These are phyloP conservation scores for Steromphala cineraria DNA, from an alignment of 2,888 invertebrate species.

Conservation along the genomic window DNA sequence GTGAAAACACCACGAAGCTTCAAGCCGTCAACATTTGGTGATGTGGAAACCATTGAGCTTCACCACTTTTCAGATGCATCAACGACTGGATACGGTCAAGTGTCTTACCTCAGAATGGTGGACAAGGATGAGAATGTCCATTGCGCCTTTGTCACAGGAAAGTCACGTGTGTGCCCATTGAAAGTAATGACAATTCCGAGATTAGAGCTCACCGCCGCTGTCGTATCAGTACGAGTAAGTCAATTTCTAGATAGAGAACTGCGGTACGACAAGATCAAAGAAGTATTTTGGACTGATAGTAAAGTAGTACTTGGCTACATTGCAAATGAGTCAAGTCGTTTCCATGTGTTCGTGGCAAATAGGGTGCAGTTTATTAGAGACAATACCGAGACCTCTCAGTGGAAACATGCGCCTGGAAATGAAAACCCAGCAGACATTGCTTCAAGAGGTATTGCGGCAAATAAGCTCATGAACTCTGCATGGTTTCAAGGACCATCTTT, in stretches of 20 bases:
- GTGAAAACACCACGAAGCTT: slow-evolving; percentile 33
- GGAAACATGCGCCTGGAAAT: neutral
- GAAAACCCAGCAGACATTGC: neutral
- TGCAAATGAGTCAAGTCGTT: slow-evolving; percentile 26
- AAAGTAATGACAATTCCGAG: slow-evolving; percentile 25
- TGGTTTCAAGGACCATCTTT: neutral
- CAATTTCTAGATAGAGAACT: slow-evolving; percentile 28
- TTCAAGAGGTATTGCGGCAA: neutral
- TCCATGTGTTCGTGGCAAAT: slow-evolving; percentile 25
- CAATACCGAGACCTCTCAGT: neutral
- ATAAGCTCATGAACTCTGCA: neutral
- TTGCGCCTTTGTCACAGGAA: slow-evolving; percentile 31
- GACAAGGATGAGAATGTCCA: slow-evolving; percentile 19
- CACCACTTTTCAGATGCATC: slow-evolving; percentile 52
- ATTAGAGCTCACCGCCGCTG: slow-evolving; percentile 12
- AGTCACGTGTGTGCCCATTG: slow-evolving; percentile 25
- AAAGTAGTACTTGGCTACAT: slow-evolving; percentile 37
- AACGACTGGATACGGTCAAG: slow-evolving; percentile 42
- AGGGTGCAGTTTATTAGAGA: slow-evolving; percentile 14
- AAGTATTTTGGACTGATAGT: slow-evolving; percentile 37
- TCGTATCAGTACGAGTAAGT: slow-evolving; percentile 27
- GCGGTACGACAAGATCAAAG: slow-evolving; percentile 4
- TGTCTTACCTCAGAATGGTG: slow-evolving; percentile 41
- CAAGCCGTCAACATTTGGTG: slow-evolving; percentile 40
- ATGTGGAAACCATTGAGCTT: slow-evolving; percentile 25